These are phyloP conservation scores for Spodoptera picta DNA, from an alignment of 2,888 invertebrate species.

Conservation along the genomic window DNA sequence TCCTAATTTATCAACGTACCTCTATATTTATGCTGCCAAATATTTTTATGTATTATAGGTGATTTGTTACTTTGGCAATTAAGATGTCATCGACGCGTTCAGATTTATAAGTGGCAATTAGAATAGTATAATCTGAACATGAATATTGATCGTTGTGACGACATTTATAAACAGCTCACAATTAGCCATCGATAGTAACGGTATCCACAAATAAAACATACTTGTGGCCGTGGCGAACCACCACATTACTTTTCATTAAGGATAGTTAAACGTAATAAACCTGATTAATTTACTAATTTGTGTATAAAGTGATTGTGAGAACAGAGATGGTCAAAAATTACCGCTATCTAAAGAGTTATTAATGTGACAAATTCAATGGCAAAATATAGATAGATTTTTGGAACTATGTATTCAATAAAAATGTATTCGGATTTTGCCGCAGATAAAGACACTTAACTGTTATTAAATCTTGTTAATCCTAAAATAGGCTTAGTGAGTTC, in stretches of 20 bases:
- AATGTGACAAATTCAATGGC: constrained; percentile 21
- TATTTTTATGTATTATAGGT: constrained; percentile 70
- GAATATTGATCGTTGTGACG: constrained; percentile 81
- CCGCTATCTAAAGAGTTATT: constrained; percentile 15
- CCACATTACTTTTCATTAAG: constrained; percentile 61
- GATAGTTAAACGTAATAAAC: constrained; percentile 48
- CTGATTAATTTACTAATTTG: constrained; percentile 42
- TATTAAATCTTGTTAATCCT: no score
- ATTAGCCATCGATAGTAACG: constrained; percentile 73
- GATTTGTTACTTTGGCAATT: constrained; percentile 83
- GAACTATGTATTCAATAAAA: no score
- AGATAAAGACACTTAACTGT: no score
- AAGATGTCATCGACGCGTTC: constrained; percentile 84
- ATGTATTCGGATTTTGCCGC: no score
- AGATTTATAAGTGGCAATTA: constrained; percentile 86
- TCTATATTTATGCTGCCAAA: constrained; percentile 63
- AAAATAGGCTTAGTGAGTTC: no score
- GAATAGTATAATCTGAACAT: constrained; percentile 80
- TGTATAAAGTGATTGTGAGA: constrained; percentile 33
- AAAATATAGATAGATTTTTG: constrained; percentile 8
- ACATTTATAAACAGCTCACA: constrained; percentile 81
- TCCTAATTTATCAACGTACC: constrained; percentile 37
- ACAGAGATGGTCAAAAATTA: constrained; percentile 25
- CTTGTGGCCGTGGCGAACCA: constrained; percentile 53
- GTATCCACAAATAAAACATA: constrained; percentile 61